Conservation (phyloP, 2,113 vertebrate species). For the Pungitius pungitius region DNA sequence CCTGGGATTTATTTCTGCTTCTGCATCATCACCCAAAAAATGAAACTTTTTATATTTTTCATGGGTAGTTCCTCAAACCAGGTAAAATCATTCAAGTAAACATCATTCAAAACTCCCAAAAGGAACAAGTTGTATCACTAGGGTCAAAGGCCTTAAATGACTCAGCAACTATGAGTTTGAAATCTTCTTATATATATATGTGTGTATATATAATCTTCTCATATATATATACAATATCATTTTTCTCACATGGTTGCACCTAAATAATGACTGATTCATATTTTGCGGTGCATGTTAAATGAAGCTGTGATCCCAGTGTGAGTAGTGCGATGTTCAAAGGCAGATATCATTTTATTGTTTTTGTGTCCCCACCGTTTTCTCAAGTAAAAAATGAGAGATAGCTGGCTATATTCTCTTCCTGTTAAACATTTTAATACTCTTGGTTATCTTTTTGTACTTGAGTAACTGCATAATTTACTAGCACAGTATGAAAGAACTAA, state of each 20-base stretch:
- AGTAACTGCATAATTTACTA: constrained; percentile 64
- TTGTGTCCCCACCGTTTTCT: constrained; percentile 61
- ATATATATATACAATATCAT: too few relatives aligned
- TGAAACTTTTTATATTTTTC: background rate
- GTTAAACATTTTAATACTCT: constrained; percentile 42
- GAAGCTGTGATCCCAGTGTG: constrained; percentile 43
- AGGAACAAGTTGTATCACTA: background rate
- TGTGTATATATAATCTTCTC: too few relatives aligned
- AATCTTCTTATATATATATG: too few relatives aligned
- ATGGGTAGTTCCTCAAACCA: background rate
- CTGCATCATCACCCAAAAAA: background rate
- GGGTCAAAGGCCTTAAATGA: background rate
- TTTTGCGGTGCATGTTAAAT: constrained; percentile 11
- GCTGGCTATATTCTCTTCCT: constrained; percentile 82
- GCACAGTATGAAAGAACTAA: constrained; percentile 73
- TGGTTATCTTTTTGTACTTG: constrained; percentile 64
- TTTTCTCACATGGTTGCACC: background rate
- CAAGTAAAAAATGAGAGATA: constrained; percentile 76
- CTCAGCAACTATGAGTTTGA: background rate
- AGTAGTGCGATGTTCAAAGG: constrained; percentile 14
- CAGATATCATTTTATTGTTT: constrained; percentile 29
- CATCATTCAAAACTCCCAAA: background rate
- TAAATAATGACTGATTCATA: background rate
- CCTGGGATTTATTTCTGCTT: background rate
- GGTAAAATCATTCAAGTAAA: background rate